Evolutionary conservation across 2,113 vertebrate species (phyloP).

Genomic region (Myrmophylax atrothorax): DNA sequence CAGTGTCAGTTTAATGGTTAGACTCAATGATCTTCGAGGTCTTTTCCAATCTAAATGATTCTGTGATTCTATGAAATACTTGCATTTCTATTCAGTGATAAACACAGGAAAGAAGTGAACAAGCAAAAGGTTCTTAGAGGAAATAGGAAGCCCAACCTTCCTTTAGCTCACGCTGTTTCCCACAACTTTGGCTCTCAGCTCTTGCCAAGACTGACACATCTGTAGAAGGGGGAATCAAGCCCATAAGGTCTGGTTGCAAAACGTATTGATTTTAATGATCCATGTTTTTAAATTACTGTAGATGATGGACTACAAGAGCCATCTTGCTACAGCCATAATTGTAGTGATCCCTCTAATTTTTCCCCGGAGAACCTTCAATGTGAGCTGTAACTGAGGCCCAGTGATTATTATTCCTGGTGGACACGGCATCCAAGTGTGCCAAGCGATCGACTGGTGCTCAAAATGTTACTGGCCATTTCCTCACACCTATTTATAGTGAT

Average conservation of each 20-base stretch:
- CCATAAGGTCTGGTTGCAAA: not conserved
- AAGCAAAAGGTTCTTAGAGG: not conserved
- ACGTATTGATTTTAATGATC: slow-evolving; percentile 23
- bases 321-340: not conserved
- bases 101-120: not conserved
- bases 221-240: not conserved
- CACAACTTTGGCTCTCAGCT: not conserved
- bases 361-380: not conserved
- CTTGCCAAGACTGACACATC: not conserved
- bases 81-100: not conserved
- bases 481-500: not conserved
- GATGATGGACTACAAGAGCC: not conserved
- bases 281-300: not conserved
- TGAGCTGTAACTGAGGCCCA: not conserved
- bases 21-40: not conserved
- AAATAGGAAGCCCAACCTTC: not conserved
- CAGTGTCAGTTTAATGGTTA: not conserved
- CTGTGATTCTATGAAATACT: not conserved
- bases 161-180: not conserved
- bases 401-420: not conserved
- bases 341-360: not conserved
- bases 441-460: not conserved
- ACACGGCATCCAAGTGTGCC: not conserved
- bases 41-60: not conserved
- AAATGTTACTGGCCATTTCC: not conserved